Evolutionary conservation across 2,797 vertebrate genomes (phyloP), one percentile per base, ranked within the genome.

Genomic region (Philypnodon macrostomus): DNA sequence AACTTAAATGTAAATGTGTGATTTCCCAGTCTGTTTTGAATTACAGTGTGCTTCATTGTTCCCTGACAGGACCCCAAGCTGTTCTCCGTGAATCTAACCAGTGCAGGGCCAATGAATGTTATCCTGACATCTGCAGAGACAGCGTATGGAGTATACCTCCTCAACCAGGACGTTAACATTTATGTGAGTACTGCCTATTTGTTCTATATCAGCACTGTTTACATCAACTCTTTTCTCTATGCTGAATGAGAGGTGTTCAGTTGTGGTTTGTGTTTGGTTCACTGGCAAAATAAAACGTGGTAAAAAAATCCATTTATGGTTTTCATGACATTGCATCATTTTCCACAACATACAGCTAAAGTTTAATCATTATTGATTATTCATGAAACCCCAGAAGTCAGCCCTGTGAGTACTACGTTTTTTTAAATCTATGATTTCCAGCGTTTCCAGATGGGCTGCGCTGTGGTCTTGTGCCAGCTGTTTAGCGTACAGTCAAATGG

Each of bases 171-270:
- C 4, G 66, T 73, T 2, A 38, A 60, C 14, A 1, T 86, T 38
- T 80, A 83, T 15, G 89, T 90, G 36, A 89, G 88, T 88, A 47
- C 2, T 13, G 2, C 18, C 8, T 49, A 5, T 15, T 14, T 33
- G 13, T 33, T 14, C 4, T 29, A 3, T 33, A 6, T 33, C n/a
- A 33, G 5, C 26, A 47, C 2, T 45, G 35, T 17, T 54, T 6
- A 1, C 2, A 9, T 41, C 6, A 5, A 30, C 14, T 31, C n/a
- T 35, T 44, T 32, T 8, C 16, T 19, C 10, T 6, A 15, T 21
- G 7, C 30, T 13, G 9, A 4, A 17, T 42, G 10, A 18, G 7
- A 35, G 4, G 11, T n/a, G n/a, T n/a, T n/a, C n/a, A n/a, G n/a
- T n/a, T n/a, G n/a, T n/a, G n/a, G 37, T 33, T 4, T 48, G 21